These are phyloP conservation scores for Ennomos erosarius DNA, from an alignment of 2,888 invertebrate species.

Conservation along the genomic window DNA sequence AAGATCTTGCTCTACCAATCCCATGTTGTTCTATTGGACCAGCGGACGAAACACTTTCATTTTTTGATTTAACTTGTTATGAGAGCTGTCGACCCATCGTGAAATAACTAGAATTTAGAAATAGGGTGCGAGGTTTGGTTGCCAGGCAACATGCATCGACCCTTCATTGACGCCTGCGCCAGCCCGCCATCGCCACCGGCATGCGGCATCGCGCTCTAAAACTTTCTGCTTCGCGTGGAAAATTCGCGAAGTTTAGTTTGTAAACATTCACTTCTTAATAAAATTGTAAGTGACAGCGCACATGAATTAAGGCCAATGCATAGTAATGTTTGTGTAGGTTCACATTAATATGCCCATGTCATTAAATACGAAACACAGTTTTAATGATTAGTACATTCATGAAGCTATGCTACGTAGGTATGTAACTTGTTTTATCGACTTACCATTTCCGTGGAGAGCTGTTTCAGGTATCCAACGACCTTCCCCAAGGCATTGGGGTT, in stretches of 20 bases:
- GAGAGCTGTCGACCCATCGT: not conserved
- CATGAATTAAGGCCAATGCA: slow-evolving; percentile 9
- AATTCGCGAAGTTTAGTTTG: slow-evolving; percentile 47
- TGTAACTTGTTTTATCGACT: slow-evolving; percentile 45
- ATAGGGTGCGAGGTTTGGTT: slow-evolving; percentile 47
- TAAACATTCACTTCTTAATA: slow-evolving; percentile 2
- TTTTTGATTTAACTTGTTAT: slow-evolving; percentile 3
- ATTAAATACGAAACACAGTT: slow-evolving; percentile 25
- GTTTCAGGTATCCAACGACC: slow-evolving; percentile 80
- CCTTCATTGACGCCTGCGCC: slow-evolving; percentile 39
- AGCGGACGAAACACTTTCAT: not conserved
- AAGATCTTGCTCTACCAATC: slow-evolving; percentile 13
- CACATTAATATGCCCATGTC: slow-evolving; percentile 24
- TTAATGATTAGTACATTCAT: slow-evolving; percentile 9
- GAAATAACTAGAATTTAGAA: slow-evolving; percentile 6
- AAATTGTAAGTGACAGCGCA: slow-evolving; percentile 2
- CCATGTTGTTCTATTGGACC: slow-evolving; percentile 1
- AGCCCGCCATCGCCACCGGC: slow-evolving; percentile 20
- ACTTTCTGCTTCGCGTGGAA: slow-evolving; percentile 57
- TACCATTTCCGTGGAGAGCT: slow-evolving; percentile 83
- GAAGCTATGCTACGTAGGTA: slow-evolving; percentile 6
- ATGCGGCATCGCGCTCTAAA: slow-evolving; percentile 39
- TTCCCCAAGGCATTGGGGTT: slow-evolving; percentile 82
- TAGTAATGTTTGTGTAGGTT: slow-evolving; percentile 13
- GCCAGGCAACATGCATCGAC: slow-evolving; percentile 66